Conservation (phyloP, 2,888 invertebrate genomes). For the Drymonia ruficornis region DNA sequence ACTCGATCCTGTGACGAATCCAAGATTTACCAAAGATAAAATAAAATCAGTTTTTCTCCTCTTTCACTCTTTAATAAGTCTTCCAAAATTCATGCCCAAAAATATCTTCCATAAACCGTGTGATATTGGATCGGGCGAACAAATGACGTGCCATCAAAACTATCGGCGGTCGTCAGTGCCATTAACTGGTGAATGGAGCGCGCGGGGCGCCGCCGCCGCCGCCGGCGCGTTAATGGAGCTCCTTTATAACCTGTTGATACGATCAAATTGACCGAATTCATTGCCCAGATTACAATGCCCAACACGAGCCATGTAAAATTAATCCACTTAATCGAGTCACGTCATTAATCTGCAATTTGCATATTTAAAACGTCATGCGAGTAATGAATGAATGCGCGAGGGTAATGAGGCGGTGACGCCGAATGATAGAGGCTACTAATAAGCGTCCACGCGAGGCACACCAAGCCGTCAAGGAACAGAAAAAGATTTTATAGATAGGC, state of each 20-base stretch:
- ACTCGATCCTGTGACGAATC: no score
- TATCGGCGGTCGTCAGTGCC: background rate
- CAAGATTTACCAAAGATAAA: background rate
- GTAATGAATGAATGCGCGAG: background rate
- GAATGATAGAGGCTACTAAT: background rate
- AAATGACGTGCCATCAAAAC: background rate
- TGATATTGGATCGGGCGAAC: background rate
- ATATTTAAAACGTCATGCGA: background rate
- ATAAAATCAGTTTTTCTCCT: background rate
- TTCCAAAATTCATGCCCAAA: background rate
- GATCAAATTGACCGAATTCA: slow-evolving; percentile 6
- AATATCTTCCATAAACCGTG: background rate
- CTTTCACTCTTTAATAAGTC: slow-evolving; percentile 1
- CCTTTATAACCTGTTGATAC: slow-evolving; percentile 8
- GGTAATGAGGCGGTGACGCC: background rate
- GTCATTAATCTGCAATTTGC: slow-evolving; percentile 1
- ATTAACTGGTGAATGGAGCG: slow-evolving; percentile 3
- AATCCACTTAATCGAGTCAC: slow-evolving; percentile 2
- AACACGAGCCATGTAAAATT: slow-evolving; percentile 1
- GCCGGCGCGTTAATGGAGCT: slow-evolving; percentile 3
- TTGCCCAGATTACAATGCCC: background rate
- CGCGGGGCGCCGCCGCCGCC: background rate
- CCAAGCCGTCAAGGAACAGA: background rate
- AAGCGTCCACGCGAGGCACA: background rate
- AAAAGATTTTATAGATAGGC: background rate